Evolutionary conservation across 2,888 invertebrate species (phyloP).

Genomic region (Platynereis dumerilii): DNA sequence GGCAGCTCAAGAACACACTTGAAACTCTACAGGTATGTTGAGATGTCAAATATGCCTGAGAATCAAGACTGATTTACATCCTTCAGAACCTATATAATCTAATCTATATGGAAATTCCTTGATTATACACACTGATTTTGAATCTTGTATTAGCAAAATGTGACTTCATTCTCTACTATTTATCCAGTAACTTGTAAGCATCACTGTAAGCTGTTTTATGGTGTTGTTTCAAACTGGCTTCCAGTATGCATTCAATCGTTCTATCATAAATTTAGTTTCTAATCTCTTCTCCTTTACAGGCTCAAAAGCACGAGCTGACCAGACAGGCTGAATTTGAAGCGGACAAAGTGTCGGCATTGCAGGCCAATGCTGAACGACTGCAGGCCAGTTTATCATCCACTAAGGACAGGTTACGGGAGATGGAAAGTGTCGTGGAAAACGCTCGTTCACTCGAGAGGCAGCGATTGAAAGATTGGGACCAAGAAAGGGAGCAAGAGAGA

Average conservation of each 20-base stretch:
- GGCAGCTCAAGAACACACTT: constrained; percentile 47
- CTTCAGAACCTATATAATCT: background rate
- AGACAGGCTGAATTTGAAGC: constrained; percentile 35
- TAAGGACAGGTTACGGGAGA: constrained; percentile 38
- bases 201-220: no score
- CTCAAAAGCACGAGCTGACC: constrained; percentile 25
- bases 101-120: no score
- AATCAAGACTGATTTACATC: background rate
- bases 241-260: no score
- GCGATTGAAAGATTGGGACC: constrained; percentile 40
- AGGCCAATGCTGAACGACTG: constrained; percentile 46
- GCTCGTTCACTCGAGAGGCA: constrained; percentile 13
- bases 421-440: constrained; percentile 23
- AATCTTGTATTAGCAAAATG: no score
- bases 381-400: constrained; percentile 34
- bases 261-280: no score
- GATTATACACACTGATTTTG: no score
- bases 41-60: no score
- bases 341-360: constrained; percentile 42
- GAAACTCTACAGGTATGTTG: constrained; percentile 46
- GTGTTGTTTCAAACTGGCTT: no score
- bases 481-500: constrained; percentile 45
- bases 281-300: no score
- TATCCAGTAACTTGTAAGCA: no score
- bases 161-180: no score